Evolutionary conservation across 2,797 vertebrate genomes (phyloP).

Genomic region (Cossypha niveicapilla): DNA sequence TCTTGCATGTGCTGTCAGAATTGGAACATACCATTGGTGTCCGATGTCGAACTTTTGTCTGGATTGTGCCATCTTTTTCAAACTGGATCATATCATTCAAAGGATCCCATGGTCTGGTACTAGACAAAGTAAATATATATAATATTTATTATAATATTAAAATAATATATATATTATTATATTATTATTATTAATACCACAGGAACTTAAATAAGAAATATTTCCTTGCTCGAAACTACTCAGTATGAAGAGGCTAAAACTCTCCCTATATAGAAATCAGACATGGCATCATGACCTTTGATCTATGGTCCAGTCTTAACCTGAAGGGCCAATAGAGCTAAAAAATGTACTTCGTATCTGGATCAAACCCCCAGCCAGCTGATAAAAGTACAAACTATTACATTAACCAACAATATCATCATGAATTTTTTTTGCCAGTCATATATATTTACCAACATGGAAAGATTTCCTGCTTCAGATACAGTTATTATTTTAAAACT

Average conservation of each 20-base stretch:
- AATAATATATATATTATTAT: too few relatives aligned
- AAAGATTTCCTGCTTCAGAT: background rate
- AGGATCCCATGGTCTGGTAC: conserved; percentile 96
- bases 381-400: background rate
- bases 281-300: background rate
- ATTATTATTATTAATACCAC: background rate
- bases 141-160: too few relatives aligned
- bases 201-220: background rate
- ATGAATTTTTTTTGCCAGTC: background rate
- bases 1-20: conserved; percentile 77
- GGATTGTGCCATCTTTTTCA: conserved; percentile 94
- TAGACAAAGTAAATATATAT: conserved; percentile 47
- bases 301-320: background rate
- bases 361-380: background rate
- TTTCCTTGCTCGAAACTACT: background rate
- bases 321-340: background rate
- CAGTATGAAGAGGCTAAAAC: background rate
- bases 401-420: background rate
- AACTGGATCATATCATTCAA: conserved; percentile 98
- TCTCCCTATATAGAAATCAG: background rate
- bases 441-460: background rate
- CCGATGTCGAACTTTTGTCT: conserved; percentile 96
- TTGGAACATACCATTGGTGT: conserved; percentile 95
- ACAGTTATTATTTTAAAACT: background rate
- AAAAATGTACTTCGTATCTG: background rate